Conservation (phyloP, 2,888 invertebrate species). For the Chironomus tentans region DNA sequence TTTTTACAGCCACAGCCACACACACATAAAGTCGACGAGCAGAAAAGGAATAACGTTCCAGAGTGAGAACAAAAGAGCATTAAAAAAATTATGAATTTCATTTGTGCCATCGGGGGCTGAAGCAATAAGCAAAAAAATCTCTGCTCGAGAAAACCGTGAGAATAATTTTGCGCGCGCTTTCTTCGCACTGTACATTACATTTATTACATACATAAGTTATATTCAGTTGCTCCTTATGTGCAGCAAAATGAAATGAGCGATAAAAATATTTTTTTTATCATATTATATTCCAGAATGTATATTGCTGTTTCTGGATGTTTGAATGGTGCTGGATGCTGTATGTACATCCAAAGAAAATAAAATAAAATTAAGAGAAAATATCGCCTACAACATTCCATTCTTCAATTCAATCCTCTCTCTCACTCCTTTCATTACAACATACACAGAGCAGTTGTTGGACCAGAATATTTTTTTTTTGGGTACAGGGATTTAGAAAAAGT, state of each 20-base stretch:
- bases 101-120: neutral
- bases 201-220: neutral
- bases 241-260: neutral
- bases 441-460: too few relatives aligned
- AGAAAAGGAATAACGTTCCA: neutral
- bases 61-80: conserved; percentile 6
- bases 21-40: neutral
- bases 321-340: neutral
- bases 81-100: conserved; percentile 11
- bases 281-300: neutral
- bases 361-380: neutral
- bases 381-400: conserved; percentile 27
- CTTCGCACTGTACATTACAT: neutral
- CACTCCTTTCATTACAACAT: neutral
- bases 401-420: neutral
- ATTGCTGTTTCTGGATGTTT: neutral
- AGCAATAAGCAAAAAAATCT: conserved; percentile 2
- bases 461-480: too few relatives aligned
- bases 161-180: conserved; percentile 25
- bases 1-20: neutral
- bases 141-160: conserved; percentile 20
- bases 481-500: neutral
- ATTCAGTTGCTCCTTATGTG: neutral
- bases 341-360: neutral
- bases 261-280: neutral